These are phyloP conservation scores for Choristoneura fumiferana DNA, from an alignment of 1,140 invertebrate genomes.

Conservation along the genomic window DNA sequence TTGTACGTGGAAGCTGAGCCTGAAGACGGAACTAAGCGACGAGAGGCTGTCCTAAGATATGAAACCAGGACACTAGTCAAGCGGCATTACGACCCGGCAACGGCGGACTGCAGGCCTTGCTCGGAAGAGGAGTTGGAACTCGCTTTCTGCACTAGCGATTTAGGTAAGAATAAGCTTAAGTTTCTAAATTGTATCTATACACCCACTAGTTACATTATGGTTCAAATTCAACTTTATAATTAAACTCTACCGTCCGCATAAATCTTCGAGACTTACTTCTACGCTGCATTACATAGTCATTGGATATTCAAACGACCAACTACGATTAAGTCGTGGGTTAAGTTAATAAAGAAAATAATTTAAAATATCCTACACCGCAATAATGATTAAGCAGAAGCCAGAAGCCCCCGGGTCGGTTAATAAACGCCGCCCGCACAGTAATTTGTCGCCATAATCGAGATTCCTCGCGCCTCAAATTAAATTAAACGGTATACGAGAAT, in stretches of 20 bases:
- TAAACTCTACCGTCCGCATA: too few species aligned
- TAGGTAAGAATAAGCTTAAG: slow-evolving; percentile 82
- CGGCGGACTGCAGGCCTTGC: slow-evolving; percentile 88
- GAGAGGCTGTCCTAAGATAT: slow-evolving; percentile 82
- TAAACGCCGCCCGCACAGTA: slow-evolving; percentile 49
- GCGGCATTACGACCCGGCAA: slow-evolving; percentile 77
- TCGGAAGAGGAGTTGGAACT: slow-evolving; percentile 85
- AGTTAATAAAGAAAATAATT: slow-evolving; percentile 18
- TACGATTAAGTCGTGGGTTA: slow-evolving; percentile 3
- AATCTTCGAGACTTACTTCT: too few species aligned
- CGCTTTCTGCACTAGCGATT: slow-evolving; percentile 89
- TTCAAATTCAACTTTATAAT: too few species aligned
- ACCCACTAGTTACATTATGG: too few species aligned
- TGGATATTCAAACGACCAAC: not conserved
- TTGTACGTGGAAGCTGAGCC: slow-evolving; percentile 84
- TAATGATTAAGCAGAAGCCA: slow-evolving; percentile 49
- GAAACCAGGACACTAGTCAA: slow-evolving; percentile 81
- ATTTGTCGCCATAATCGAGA: slow-evolving; percentile 65
- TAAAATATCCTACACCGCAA: slow-evolving; percentile 23
- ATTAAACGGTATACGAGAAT: slow-evolving; percentile 50
- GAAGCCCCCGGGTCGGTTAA: slow-evolving; percentile 22
- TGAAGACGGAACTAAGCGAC: slow-evolving; percentile 67
- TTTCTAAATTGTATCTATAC: too few species aligned
- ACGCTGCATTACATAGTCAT: too few species aligned
- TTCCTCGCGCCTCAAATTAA: slow-evolving; percentile 56